These are phyloP conservation scores for Ageneiosus marmoratus DNA, from an alignment of 2,113 vertebrate species.

Conservation along the genomic window DNA sequence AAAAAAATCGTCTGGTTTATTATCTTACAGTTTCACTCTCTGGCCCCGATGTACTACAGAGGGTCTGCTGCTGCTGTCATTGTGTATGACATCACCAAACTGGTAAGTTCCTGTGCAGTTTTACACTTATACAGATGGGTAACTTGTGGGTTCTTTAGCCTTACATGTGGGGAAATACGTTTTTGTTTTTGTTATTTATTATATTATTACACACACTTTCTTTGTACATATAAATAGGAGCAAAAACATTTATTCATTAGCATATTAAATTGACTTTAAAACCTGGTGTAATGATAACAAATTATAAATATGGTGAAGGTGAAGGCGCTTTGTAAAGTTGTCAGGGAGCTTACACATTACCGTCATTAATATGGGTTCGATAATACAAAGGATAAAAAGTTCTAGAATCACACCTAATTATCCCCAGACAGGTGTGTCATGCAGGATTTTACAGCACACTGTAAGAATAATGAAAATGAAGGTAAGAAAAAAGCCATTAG, in stretches of 20 bases:
- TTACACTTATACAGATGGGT: not conserved
- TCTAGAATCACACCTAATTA: too few species aligned
- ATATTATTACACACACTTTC: too few species aligned
- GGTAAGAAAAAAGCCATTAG: too few species aligned
- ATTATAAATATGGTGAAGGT: not conserved
- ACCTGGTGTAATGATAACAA: not conserved
- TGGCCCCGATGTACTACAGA: conserved; percentile 98
- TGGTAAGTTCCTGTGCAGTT: conserved; percentile 74
- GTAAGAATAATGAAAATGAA: too few species aligned
- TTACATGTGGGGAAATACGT: not conserved
- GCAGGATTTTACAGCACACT: too few species aligned
- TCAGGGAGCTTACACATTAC: not conserved
- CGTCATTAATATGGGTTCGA: not conserved
- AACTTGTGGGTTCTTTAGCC: not conserved
- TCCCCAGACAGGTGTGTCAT: too few species aligned
- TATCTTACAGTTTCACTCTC: conserved; percentile 87
- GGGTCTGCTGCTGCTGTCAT: conserved; percentile 96
- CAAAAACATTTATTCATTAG: too few species aligned
- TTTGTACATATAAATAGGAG: too few species aligned
- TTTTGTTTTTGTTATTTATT: not conserved
- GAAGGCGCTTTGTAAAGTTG: not conserved
- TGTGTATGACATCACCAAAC: conserved; percentile 97
- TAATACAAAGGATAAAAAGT: too few species aligned
- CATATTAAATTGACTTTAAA: too few species aligned
- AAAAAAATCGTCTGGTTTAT: conserved; percentile 32